Evolutionary conservation across 2,888 invertebrate species (phyloP).

Genomic region (Punctoribates punctum): DNA sequence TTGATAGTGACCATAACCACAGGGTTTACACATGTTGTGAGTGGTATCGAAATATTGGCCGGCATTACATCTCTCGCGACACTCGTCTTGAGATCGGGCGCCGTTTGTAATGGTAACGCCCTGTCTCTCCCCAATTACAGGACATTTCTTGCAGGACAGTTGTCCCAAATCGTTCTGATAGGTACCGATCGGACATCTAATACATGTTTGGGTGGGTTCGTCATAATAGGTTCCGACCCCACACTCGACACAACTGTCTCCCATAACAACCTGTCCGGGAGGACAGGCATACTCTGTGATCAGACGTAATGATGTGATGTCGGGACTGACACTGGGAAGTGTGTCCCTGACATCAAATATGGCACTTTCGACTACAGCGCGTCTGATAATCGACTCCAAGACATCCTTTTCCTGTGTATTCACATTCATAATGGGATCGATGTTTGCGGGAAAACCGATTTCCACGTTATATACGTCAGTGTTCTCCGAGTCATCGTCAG

Average conservation of each 20-base stretch:
- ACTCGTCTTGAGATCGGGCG: slow-evolving; percentile 80
- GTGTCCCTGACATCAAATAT: slow-evolving; percentile 90
- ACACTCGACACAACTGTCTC: slow-evolving; percentile 88
- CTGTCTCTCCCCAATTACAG: slow-evolving; percentile 75
- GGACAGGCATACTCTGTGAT: slow-evolving; percentile 89
- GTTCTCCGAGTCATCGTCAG: neutral
- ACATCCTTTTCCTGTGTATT: slow-evolving; percentile 81
- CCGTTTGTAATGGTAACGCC: slow-evolving; percentile 84
- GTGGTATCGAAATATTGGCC: slow-evolving; percentile 90
- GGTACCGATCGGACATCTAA: slow-evolving; percentile 78
- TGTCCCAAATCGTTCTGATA: slow-evolving; percentile 93
- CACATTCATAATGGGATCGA: slow-evolving; percentile 64
- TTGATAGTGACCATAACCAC: slow-evolving; percentile 91
- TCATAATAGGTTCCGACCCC: slow-evolving; percentile 84
- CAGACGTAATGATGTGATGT: slow-evolving; percentile 80
- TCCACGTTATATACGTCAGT: slow-evolving; percentile 69
- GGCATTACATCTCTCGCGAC: slow-evolving; percentile 87
- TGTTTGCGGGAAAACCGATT: slow-evolving; percentile 75
- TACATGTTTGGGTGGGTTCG: slow-evolving; percentile 66
- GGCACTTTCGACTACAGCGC: slow-evolving; percentile 85
- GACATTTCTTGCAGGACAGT: slow-evolving; percentile 81
- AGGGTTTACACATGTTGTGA: slow-evolving; percentile 80
- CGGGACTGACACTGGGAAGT: slow-evolving; percentile 87
- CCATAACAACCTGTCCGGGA: slow-evolving; percentile 86
- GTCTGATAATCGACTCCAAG: slow-evolving; percentile 71